A percentile compares a stretch with the other conserved stretches of the same genome.
Evolutionary conservation across 2,113 vertebrate genomes (phyloP).

Genomic region (Cyanistes caeruleus): DNA sequence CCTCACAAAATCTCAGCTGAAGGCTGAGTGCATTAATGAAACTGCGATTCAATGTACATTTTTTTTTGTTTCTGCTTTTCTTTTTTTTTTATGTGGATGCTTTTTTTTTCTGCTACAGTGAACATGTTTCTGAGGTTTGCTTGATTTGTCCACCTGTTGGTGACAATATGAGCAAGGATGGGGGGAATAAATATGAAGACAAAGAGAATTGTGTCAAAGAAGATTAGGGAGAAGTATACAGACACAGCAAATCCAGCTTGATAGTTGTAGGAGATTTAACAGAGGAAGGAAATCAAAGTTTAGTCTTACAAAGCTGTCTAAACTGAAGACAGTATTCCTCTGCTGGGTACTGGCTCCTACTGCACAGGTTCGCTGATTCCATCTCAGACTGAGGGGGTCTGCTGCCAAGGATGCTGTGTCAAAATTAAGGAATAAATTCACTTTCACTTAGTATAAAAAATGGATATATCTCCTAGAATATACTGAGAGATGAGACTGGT

Average conservation of each 20-base stretch:
- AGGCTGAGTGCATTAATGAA: constrained; percentile 8
- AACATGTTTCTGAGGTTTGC: constrained; percentile 26
- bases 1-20: constrained; percentile 8
- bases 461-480: background rate
- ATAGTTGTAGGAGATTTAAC: constrained; percentile 25
- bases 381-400: fast-evolving
- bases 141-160: constrained; percentile 33
- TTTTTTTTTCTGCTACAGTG: constrained; percentile 38
- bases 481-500: background rate
- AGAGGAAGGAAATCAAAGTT: constrained; percentile 3
- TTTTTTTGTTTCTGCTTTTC: background rate
- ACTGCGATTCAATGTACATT: background rate
- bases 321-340: background rate
- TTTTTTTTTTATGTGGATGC: background rate
- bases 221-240: background rate
- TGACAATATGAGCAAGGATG: background rate
- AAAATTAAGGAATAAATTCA: background rate
- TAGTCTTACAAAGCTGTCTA: background rate
- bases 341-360: background rate
- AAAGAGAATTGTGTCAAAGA: constrained; percentile 18
- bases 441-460: background rate
- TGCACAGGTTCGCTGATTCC: background rate
- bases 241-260: background rate
- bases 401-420: background rate
- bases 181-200: background rate